A percentile compares a stretch with the other conserved stretches of the same genome.
Evolutionary conservation across 2,888 invertebrate species (phyloP).

Genomic region (Gryllus longicercus): DNA sequence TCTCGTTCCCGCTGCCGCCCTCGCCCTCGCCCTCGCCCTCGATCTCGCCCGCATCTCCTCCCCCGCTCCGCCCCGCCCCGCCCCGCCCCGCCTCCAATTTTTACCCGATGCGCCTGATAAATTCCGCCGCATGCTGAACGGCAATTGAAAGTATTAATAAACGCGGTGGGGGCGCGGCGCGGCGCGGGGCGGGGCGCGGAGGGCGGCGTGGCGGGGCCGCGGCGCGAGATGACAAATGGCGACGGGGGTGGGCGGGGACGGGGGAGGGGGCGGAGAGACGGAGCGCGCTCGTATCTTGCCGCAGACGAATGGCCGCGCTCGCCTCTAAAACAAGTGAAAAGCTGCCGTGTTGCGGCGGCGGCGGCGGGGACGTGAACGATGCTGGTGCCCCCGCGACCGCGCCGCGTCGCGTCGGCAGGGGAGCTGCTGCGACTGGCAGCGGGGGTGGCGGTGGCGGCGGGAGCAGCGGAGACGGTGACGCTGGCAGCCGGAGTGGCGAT

Average conservation of each 20-base stretch:
- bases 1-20: too few species aligned
- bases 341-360: not conserved
- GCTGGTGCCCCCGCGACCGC: not conserved
- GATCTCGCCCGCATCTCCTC: not conserved
- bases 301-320: conserved; percentile 17
- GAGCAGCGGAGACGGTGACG: too few species aligned
- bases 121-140: not conserved
- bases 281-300: not conserved
- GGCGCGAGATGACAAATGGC: not conserved
- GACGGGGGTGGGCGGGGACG: not conserved
- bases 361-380: not conserved
- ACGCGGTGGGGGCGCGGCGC: not conserved
- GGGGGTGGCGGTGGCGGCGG: not conserved
- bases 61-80: too few species aligned
- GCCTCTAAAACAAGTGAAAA: conserved; percentile 17
- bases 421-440: not conserved
- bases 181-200: not conserved
- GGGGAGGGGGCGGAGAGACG: not conserved
- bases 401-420: not conserved
- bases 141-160: conserved; percentile 17
- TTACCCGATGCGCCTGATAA: not conserved
- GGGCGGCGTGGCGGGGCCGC: not conserved
- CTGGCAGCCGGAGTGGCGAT: too few species aligned
- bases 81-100: not conserved
- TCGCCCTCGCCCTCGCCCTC: not conserved